phyloP scores from a whole-genome alignment of 2,888 invertebrate genomes.

The Byasa hedistus region DNA sequence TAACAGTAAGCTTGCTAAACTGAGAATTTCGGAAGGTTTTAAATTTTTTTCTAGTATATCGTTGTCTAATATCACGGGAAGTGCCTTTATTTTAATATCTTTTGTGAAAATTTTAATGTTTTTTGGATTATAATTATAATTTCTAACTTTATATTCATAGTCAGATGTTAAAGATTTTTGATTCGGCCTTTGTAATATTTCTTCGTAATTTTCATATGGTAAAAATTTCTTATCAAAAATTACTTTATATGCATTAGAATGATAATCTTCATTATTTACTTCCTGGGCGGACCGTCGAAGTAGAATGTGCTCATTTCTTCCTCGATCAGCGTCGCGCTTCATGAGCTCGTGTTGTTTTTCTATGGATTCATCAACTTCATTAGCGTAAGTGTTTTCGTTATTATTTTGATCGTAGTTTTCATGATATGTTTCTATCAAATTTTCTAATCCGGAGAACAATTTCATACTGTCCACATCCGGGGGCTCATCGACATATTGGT shows the following conservation, averaged over 20 bases:
- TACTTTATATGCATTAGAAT: slow-evolving; percentile 51
- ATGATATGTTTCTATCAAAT: slow-evolving; percentile 57
- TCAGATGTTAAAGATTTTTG: slow-evolving; percentile 33
- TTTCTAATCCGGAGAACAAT: slow-evolving; percentile 61
- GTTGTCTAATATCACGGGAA: slow-evolving; percentile 42
- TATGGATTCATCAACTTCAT: slow-evolving; percentile 31
- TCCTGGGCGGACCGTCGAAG: slow-evolving; percentile 40
- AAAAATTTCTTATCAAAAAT: slow-evolving; percentile 44
- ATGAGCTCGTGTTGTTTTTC: slow-evolving; percentile 31
- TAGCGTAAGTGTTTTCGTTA: slow-evolving; percentile 32
- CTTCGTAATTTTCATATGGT: slow-evolving; percentile 47
- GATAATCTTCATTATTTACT: slow-evolving; percentile 43
- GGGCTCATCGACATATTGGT: slow-evolving; percentile 60
- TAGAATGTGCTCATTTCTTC: slow-evolving; percentile 21
- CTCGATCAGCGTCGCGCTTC: slow-evolving; percentile 32
- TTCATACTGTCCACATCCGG: slow-evolving; percentile 63
- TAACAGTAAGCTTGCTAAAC: slow-evolving; percentile 45
- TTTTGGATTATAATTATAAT: slow-evolving; percentile 30
- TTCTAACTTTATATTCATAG: slow-evolving; percentile 30
- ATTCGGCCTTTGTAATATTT: slow-evolving; percentile 42
- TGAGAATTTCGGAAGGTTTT: slow-evolving; percentile 56
- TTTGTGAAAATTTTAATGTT: slow-evolving; percentile 27
- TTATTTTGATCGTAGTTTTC: slow-evolving; percentile 46
- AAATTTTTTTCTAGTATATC: slow-evolving; percentile 49
- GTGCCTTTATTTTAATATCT: slow-evolving; percentile 24